phyloP scores from a whole-genome alignment of 2,113 vertebrate genomes.

The Colaptes auratus region DNA sequence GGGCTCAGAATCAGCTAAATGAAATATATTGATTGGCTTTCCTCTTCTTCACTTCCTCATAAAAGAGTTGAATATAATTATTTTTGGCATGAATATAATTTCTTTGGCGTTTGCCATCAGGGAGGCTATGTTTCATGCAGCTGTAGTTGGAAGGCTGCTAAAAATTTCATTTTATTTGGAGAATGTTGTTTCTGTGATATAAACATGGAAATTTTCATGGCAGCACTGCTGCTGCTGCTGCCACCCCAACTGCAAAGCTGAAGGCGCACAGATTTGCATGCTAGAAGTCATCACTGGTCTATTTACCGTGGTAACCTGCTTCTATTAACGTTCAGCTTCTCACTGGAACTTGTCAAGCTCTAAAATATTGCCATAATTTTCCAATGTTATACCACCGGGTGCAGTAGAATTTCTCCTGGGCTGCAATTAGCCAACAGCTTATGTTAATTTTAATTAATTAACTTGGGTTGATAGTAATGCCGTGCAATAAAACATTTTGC shows the following conservation, averaged over 20 bases:
- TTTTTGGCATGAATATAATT: background rate
- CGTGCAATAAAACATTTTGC: constrained; percentile 67
- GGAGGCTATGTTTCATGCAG: background rate
- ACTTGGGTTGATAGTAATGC: constrained; percentile 54
- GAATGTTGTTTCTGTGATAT: background rate
- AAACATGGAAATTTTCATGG: background rate
- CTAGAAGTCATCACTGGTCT: background rate
- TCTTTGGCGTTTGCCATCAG: background rate
- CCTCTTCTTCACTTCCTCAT: background rate
- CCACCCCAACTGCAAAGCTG: background rate
- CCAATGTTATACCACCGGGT: constrained; percentile 50
- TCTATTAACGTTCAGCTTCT: constrained; percentile 28
- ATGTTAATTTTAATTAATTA: constrained; percentile 74
- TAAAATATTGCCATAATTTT: constrained; percentile 71
- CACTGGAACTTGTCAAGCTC: constrained; percentile 62
- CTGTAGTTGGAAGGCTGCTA: background rate
- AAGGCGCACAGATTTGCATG: background rate
- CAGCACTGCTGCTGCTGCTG: background rate
- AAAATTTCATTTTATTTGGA: background rate
- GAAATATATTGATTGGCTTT: background rate
- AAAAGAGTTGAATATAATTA: background rate
- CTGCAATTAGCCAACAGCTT: constrained; percentile 72
- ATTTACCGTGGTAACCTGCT: constrained; percentile 28
- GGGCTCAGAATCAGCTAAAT: background rate
- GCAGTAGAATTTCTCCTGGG: constrained; percentile 71